Percentiles rank a stretch among this genome's conserved stretches.
These are phyloP conservation scores for Oreonectes daqikongensis DNA, from an alignment of 2,797 vertebrate species.

Conservation along the genomic window DNA sequence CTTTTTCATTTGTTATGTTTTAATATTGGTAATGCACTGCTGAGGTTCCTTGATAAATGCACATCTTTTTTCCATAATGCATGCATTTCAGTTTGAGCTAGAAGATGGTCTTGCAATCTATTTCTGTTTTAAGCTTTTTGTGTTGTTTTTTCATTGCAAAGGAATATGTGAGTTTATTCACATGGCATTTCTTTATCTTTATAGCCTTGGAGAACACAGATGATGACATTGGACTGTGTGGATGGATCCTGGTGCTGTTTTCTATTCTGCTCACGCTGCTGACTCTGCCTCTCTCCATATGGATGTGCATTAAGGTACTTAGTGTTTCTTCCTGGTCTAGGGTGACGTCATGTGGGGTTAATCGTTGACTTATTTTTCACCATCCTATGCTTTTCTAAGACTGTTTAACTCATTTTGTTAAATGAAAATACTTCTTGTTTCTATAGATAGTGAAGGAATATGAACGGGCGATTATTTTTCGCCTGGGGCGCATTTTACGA, in stretches of 20 bases:
- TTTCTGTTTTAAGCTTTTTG: neutral
- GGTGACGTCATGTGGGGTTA: neutral
- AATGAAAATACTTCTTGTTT: conserved; percentile 10
- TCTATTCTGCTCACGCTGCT: conserved; percentile 80
- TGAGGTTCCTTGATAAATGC: neutral
- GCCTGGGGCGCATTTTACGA: conserved; percentile 88
- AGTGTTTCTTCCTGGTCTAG: neutral
- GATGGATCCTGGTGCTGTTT: conserved; percentile 82
- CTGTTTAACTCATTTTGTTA: neutral
- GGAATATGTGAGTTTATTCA: neutral
- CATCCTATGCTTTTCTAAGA: neutral
- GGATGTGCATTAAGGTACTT: conserved; percentile 96
- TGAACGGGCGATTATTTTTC: conserved; percentile 94
- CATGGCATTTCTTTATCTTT: neutral
- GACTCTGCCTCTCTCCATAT: conserved; percentile 89
- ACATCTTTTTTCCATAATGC: conserved; percentile 2
- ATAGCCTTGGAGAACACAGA: conserved; percentile 67
- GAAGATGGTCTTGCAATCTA: neutral
- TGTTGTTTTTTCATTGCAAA: neutral
- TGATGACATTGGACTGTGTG: conserved; percentile 78
- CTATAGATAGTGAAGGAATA: conserved; percentile 95
- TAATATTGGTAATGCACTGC: neutral
- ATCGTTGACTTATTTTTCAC: too few species aligned
- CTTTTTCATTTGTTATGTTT: neutral
- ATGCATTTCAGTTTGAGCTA: conserved; percentile 1